These are phyloP conservation scores for Sigmodon hispidus DNA, from an alignment of 2,113 vertebrate species.

Conservation along the genomic window DNA sequence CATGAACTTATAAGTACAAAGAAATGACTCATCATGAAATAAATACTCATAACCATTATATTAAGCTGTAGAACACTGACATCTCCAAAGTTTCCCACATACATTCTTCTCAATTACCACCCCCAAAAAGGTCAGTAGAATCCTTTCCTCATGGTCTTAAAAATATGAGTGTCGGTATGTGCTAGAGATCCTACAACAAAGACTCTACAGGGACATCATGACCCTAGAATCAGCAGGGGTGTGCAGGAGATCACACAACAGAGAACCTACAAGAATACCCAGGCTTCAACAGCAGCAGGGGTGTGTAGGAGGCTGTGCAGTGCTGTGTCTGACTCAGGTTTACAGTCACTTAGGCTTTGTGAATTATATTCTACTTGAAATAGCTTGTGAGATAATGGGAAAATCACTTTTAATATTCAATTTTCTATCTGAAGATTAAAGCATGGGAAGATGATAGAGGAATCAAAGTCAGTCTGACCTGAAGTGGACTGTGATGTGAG, in stretches of 20 bases:
- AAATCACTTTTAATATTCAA: neutral
- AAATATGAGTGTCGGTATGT: neutral
- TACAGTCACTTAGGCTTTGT: neutral
- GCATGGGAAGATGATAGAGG: neutral
- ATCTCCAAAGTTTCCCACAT: neutral
- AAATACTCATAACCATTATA: neutral
- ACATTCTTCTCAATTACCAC: neutral
- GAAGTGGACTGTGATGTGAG: neutral
- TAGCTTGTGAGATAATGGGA: neutral
- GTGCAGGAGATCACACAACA: neutral
- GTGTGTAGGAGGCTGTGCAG: neutral
- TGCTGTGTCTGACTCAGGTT: no score
- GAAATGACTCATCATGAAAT: neutral
- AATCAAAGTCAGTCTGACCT: neutral
- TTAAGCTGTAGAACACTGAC: neutral
- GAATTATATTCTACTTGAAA: neutral
- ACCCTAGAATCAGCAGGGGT: neutral
- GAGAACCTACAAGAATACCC: neutral
- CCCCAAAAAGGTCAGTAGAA: neutral
- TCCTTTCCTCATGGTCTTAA: neutral
- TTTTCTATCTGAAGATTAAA: conserved; percentile 6
- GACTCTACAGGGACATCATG: neutral
- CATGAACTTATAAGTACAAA: neutral
- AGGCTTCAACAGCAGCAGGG: neutral
- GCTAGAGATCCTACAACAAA: neutral